phyloP scores from a whole-genome alignment of 2,113 vertebrate genomes.

The Carettochelys insculpta region DNA sequence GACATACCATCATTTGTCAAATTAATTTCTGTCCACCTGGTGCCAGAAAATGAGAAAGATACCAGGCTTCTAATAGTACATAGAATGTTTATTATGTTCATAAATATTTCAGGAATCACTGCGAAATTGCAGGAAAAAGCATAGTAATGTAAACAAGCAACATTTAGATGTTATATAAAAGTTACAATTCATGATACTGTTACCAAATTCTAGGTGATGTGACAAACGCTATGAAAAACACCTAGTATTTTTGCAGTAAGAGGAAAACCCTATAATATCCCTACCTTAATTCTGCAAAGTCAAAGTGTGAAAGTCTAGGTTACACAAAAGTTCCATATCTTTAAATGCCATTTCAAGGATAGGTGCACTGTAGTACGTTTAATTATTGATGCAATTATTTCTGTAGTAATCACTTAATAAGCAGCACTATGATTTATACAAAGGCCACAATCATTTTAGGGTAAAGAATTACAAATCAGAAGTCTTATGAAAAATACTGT shows the following conservation, averaged over 20 bases:
- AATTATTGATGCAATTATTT: background rate
- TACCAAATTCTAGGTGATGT: background rate
- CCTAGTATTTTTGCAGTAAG: background rate
- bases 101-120: fast-evolving
- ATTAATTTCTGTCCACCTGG: background rate
- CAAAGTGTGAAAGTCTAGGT: background rate
- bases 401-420: background rate
- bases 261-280: background rate
- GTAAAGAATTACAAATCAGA: background rate
- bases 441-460: background rate
- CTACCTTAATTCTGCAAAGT: background rate
- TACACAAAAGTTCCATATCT: background rate
- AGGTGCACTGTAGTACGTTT: background rate
- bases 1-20: background rate
- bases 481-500: background rate
- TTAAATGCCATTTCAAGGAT: background rate
- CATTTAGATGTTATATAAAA: background rate
- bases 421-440: background rate
- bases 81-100: background rate
- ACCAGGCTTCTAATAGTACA: background rate
- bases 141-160: background rate
- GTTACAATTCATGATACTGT: background rate
- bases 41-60: background rate
- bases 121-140: background rate
- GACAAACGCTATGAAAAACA: background rate